These are phyloP conservation scores for Pelosia muscerda DNA, from an alignment of 2,888 invertebrate species.

Conservation along the genomic window DNA sequence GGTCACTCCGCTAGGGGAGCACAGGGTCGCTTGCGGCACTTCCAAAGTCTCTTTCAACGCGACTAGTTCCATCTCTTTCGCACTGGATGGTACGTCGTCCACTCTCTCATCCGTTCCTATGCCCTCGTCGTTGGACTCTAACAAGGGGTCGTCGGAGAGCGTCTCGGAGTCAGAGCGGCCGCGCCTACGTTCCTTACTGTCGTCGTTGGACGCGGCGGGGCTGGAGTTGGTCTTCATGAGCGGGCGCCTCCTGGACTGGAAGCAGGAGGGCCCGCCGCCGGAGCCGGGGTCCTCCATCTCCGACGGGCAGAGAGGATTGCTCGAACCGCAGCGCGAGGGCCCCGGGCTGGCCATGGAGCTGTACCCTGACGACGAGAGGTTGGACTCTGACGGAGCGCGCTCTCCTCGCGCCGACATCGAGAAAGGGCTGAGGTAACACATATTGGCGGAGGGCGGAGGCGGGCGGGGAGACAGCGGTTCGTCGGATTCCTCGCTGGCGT, in stretches of 20 bases:
- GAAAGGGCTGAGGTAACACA: constrained; percentile 93
- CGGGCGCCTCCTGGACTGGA: constrained; percentile 87
- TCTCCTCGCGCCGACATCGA: constrained; percentile 91
- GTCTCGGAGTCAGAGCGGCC: constrained; percentile 92
- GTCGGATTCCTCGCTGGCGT: constrained; percentile 93
- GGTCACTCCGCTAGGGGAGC: constrained; percentile 82
- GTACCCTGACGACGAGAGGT: constrained; percentile 94
- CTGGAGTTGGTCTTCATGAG: constrained; percentile 88
- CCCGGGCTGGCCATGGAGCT: constrained; percentile 95
- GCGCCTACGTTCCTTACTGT: constrained; percentile 83
- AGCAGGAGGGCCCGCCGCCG: constrained; percentile 84
- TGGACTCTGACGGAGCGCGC: constrained; percentile 93
- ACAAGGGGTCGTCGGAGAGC: constrained; percentile 89
- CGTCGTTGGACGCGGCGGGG: constrained; percentile 77
- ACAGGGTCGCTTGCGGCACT: constrained; percentile 75
- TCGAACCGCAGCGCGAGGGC: constrained; percentile 93
- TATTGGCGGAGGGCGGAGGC: constrained; percentile 84
- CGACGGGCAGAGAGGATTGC: constrained; percentile 91
- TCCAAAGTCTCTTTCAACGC: constrained; percentile 80
- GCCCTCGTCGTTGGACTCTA: constrained; percentile 92
- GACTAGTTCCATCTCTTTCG: constrained; percentile 87
- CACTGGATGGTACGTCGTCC: constrained; percentile 90
- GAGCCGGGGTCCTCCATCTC: constrained; percentile 92
- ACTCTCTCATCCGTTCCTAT: constrained; percentile 92
- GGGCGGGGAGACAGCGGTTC: constrained; percentile 90